These are phyloP conservation scores for Tolypeutes matacus DNA, from an alignment of 2,797 vertebrate genomes.

Conservation along the genomic window DNA sequence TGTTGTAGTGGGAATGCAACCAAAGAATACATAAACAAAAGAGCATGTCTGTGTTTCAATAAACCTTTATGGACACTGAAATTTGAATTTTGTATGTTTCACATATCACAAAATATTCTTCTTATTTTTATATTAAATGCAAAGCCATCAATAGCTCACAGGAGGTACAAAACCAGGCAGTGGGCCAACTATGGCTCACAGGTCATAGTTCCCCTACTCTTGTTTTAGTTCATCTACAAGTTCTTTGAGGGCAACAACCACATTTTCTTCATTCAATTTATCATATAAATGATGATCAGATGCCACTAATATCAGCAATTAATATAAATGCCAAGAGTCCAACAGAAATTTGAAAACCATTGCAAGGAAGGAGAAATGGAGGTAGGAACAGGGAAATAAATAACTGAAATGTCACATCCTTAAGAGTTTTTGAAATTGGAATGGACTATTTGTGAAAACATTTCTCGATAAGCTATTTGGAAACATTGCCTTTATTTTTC, in stretches of 20 bases:
- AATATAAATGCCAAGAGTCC: background rate
- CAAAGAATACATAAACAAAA: background rate
- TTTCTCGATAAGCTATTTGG: conserved; percentile 59
- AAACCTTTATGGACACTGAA: conserved; percentile 17
- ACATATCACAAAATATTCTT: background rate
- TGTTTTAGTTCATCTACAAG: background rate
- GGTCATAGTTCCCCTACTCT: too few species aligned
- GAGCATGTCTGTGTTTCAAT: background rate
- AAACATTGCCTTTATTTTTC: conserved; percentile 54
- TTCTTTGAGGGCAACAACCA: background rate
- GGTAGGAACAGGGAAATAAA: background rate
- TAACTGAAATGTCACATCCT: background rate
- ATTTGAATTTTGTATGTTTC: conserved; percentile 20
- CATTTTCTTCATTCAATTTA: background rate
- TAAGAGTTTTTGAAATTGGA: conserved; percentile 5
- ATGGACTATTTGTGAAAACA: background rate
- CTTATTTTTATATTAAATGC: background rate
- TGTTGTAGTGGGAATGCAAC: background rate
- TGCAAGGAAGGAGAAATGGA: background rate
- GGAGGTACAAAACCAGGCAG: background rate
- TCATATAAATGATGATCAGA: background rate
- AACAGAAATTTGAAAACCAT: background rate
- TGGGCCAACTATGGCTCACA: background rate
- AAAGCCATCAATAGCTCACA: background rate
- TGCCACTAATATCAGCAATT: background rate